Base-by-base conservation (phyloP, 2,113 vertebrate species). In the Pollachius pollachius region DNA sequence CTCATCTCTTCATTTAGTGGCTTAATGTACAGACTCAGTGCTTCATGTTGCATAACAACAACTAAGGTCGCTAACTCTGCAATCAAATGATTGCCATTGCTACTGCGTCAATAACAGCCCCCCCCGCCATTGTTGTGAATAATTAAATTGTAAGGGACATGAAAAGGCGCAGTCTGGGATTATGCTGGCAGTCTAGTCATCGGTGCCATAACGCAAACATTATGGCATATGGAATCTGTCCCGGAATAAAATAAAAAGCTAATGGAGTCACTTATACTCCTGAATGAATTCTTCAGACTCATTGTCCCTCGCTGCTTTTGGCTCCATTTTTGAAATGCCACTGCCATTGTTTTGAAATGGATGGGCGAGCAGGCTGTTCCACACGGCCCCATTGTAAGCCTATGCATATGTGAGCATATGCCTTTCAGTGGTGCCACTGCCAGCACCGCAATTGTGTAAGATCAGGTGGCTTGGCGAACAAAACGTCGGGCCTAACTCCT, bases 131-230 rank as follows among this genome's bases (percentile, higher is more conserved):
- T 69, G 72, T 62, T 71, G 85, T 48, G 41, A 48, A 64, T 83
- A 91, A 85, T 80, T 90, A 84, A 90, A 89, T 86, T 79, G 57
- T 68, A 85, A 65, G 64, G 52, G 58, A 75, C 59, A 79, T 83
- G 76, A 74, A 78, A 83, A 78, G 70, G 52, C 30, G 41, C 7
- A 7, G 30, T 34, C 4, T 34, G 30, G 2, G 30, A 64, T 23
- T 59, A 65, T 73, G 41, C 72, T 18, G 61, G 67, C 64, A 21
- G 60, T 25, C 57, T 58, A 58, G 57, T 54, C 52, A 54, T 13
- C 16, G 52, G 3, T 54, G 52, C 52, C 77, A 65, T 67, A 65
- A 73, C 69, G 66, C 30, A 63, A 37, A 54, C 60, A 72, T 70
- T 63, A 74, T 76, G 81, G 75, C 79, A 70, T 78, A 77, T 65